phyloP scores from a whole-genome alignment of 2,888 invertebrate genomes.

The Lithophane leautieri region DNA sequence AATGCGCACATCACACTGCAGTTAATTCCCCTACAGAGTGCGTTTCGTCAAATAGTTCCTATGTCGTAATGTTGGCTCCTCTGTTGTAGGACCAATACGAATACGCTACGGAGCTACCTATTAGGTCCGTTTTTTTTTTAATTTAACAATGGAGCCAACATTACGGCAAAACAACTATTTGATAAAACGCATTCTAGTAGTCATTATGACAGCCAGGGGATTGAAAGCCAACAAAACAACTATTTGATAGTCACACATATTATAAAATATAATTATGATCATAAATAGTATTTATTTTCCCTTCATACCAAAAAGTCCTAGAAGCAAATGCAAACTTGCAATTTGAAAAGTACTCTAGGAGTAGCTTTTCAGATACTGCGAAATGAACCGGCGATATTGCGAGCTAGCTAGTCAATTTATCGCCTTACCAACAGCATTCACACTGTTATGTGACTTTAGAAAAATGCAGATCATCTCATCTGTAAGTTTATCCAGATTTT shows the following conservation, averaged over 20 bases:
- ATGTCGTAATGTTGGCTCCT: too few species aligned
- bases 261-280: conserved; percentile 1
- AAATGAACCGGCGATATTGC: neutral
- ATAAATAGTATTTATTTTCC: neutral
- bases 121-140: too few species aligned
- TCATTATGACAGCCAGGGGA: neutral
- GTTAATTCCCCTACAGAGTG: neutral
- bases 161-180: too few species aligned
- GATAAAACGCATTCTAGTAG: too few species aligned
- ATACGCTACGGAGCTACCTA: too few species aligned
- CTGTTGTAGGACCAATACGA: too few species aligned
- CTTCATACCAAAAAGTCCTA: too few species aligned
- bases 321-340: neutral
- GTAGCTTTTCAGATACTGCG: neutral
- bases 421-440: neutral
- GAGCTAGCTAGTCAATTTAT: neutral
- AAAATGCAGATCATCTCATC: neutral
- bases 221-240: conserved; percentile 4
- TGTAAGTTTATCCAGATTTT: conserved; percentile 72
- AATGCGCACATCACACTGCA: conserved; percentile 33
- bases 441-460: neutral
- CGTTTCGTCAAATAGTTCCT: too few species aligned
- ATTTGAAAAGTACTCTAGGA: neutral
- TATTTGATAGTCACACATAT: neutral
- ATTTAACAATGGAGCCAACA: too few species aligned